phyloP scores from a whole-genome alignment of 2,888 invertebrate genomes.

The Hemaris fuciformis region DNA sequence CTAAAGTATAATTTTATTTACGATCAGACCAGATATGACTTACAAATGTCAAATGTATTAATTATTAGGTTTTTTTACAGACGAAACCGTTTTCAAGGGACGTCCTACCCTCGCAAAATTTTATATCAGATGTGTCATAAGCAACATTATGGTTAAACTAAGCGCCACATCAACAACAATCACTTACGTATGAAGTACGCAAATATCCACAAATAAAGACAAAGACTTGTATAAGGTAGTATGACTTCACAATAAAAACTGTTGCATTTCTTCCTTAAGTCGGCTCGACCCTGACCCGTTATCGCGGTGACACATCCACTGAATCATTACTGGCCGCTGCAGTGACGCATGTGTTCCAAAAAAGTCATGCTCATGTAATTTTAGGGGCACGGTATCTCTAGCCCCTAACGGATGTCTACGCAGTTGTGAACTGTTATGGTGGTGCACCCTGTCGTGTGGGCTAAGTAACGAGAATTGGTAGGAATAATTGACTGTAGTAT shows the following conservation, averaged over 20 bases:
- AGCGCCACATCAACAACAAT: no score
- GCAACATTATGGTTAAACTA: no score
- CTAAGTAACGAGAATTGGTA: neutral
- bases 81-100: no score
- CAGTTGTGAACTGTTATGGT: constrained; percentile 11
- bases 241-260: neutral
- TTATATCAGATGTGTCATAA: no score
- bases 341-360: constrained; percentile 26
- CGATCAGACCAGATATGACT: no score
- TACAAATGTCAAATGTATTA: no score
- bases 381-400: constrained; percentile 22
- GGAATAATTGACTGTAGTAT: neutral
- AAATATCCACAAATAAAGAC: neutral
- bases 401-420: constrained; percentile 19
- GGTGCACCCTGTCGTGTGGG: constrained; percentile 12
- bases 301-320: constrained; percentile 9
- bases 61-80: no score
- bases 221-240: neutral
- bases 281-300: constrained; percentile 3
- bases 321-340: neutral
- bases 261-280: neutral
- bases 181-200: neutral
- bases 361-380: constrained; percentile 23
- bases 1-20: no score
- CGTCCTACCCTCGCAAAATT: no score